These are phyloP conservation scores for Cyprinodon diabolis DNA, from an alignment of 2,797 vertebrate species.

Conservation along the genomic window DNA sequence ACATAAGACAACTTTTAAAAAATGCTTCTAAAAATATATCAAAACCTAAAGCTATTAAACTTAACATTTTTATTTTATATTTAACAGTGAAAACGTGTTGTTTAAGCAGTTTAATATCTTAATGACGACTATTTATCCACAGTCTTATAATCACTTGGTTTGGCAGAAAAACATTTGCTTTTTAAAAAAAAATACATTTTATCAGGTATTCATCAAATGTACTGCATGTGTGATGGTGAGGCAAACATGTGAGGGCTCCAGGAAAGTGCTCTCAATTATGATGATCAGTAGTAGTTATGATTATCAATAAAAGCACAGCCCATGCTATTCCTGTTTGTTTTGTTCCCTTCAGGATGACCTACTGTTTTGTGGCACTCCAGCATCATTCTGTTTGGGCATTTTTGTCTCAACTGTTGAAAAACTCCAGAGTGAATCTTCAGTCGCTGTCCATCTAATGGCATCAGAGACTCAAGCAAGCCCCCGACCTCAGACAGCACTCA, in stretches of 20 bases:
- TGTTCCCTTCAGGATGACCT: constrained; percentile 17
- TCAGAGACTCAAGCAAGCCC: constrained; percentile 65
- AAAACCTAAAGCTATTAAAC: not conserved
- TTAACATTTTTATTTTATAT: no score
- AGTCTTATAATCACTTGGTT: not conserved
- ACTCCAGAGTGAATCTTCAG: constrained; percentile 70
- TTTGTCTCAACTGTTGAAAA: constrained; percentile 63
- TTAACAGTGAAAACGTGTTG: no score
- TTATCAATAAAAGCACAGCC: constrained; percentile 20
- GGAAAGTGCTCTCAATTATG: not conserved
- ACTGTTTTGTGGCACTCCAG: constrained; percentile 35
- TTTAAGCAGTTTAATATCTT: not conserved
- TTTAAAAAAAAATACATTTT: not conserved
- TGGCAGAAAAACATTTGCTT: not conserved
- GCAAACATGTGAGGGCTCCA: not conserved
- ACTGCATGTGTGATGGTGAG: not conserved
- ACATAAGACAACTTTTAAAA: constrained; percentile 61
- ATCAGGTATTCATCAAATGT: not conserved
- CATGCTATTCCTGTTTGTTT: constrained; percentile 33
- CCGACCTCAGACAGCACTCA: constrained; percentile 79
- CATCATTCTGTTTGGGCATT: constrained; percentile 62
- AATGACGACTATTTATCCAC: no score
- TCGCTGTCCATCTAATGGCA: constrained; percentile 75
- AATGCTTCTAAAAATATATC: constrained; percentile 43
- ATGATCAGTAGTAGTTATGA: not conserved